These are phyloP conservation scores for Hypomesus transpacificus DNA, from an alignment of 2,113 vertebrate species.

Conservation along the genomic window DNA sequence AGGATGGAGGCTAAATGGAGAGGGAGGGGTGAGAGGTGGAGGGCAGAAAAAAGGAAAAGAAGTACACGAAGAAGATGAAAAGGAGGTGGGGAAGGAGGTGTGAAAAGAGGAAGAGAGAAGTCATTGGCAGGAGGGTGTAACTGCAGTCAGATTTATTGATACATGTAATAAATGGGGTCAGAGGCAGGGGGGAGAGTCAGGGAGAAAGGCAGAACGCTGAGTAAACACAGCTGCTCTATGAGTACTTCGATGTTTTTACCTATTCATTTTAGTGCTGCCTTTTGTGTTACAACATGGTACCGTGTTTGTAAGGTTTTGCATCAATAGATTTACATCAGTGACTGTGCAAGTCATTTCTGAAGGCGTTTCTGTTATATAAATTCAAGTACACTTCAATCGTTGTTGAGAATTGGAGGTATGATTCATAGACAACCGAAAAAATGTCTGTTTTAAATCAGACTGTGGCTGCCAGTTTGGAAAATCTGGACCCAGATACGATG, in stretches of 20 bases:
- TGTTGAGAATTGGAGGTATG: neutral
- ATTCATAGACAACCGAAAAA: neutral
- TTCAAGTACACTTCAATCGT: too few species aligned
- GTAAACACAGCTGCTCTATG: too few species aligned
- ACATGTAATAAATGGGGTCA: slow-evolving; percentile 12
- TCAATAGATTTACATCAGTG: neutral
- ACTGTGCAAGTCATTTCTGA: too few species aligned
- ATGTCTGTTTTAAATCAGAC: too few species aligned
- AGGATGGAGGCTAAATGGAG: neutral
- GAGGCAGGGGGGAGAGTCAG: slow-evolving; percentile 4
- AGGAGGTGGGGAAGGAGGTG: neutral
- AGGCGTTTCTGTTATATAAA: too few species aligned
- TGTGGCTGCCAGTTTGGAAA: too few species aligned
- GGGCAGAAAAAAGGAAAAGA: neutral
- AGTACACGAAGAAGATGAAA: neutral
- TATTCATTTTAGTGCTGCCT: neutral
- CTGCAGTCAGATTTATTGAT: slow-evolving; percentile 12
- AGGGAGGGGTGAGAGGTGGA: neutral
- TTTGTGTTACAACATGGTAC: neutral
- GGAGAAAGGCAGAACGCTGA: neutral
- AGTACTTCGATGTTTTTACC: neutral
- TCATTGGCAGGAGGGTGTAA: neutral
- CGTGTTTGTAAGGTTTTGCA: neutral
- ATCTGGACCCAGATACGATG: too few species aligned
- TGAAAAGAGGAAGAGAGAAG: slow-evolving; percentile 9